phyloP scores from a whole-genome alignment of 2,113 vertebrate genomes.

The Ailuropoda melanoleuca region DNA sequence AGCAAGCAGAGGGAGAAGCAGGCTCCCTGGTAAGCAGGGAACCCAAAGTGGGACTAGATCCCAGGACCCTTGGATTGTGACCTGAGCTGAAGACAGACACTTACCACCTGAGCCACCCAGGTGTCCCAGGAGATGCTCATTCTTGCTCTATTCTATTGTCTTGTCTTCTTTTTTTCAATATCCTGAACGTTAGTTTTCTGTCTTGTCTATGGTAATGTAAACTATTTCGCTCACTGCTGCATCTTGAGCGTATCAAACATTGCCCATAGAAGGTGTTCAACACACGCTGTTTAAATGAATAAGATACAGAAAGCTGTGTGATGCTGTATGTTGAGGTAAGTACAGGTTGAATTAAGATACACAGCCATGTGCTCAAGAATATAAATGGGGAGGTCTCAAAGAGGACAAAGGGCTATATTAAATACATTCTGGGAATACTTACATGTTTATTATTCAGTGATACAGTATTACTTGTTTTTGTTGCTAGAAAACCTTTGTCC shows the following conservation, averaged over 20 bases:
- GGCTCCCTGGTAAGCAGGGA: too few species aligned
- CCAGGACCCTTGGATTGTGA: too few species aligned
- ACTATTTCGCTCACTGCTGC: neutral
- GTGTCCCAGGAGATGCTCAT: neutral
- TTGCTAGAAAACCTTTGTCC: neutral
- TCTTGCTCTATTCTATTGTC: neutral
- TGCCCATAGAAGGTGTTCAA: neutral
- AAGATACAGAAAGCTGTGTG: neutral
- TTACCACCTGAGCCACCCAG: too few species aligned
- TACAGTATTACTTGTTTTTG: neutral
- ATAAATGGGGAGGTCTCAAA: neutral
- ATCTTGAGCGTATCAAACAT: neutral
- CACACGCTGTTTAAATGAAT: neutral
- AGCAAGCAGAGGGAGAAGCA: too few species aligned
- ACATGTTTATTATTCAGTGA: neutral
- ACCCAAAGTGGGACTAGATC: too few species aligned
- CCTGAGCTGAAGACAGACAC: too few species aligned
- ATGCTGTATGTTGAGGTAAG: neutral
- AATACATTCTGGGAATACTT: neutral
- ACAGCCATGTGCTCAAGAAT: neutral
- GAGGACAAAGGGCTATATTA: neutral
- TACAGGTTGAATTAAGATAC: neutral
- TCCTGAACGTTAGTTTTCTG: neutral
- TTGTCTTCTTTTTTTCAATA: neutral
- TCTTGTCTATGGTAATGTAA: neutral